Conservation (phyloP, 2,797 vertebrate genomes). For the Graptemys geographica region DNA sequence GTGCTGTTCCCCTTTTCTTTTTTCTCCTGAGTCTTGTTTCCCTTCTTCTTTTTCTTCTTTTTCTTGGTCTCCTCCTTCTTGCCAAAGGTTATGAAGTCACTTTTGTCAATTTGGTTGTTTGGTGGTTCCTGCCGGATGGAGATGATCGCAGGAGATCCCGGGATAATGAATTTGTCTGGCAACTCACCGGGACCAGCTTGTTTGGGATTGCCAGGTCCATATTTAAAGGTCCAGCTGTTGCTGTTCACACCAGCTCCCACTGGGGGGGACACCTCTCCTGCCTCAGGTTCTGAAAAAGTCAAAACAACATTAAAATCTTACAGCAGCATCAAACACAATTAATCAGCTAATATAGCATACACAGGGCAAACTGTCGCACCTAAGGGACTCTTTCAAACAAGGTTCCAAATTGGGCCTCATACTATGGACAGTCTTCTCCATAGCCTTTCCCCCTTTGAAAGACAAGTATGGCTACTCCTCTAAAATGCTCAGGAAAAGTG, state of each 20-base stretch:
- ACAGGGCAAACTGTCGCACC: neutral
- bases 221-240: slow-evolving; percentile 99
- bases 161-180: slow-evolving; percentile 99
- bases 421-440: neutral
- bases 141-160: slow-evolving; percentile 98
- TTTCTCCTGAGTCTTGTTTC: slow-evolving; percentile 95
- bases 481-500: neutral
- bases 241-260: slow-evolving; percentile 98
- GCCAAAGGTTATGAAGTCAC: slow-evolving; percentile 98
- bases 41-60: slow-evolving; percentile 99
- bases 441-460: neutral
- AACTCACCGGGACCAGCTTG: slow-evolving; percentile 96
- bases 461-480: neutral
- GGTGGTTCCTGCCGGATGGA: slow-evolving; percentile 98
- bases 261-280: slow-evolving; percentile 96
- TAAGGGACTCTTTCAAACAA: neutral
- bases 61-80: slow-evolving; percentile 99
- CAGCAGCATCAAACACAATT: neutral
- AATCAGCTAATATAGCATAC: neutral
- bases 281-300: slow-evolving; percentile 91
- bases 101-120: slow-evolving; percentile 94
- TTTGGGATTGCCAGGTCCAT: slow-evolving; percentile 92
- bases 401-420: neutral
- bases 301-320: slow-evolving; percentile 61
- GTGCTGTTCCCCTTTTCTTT: slow-evolving; percentile 96